phyloP scores from a whole-genome alignment of 92 coral and sea anemone genomes.

The Epizoanthus scotinus region DNA sequence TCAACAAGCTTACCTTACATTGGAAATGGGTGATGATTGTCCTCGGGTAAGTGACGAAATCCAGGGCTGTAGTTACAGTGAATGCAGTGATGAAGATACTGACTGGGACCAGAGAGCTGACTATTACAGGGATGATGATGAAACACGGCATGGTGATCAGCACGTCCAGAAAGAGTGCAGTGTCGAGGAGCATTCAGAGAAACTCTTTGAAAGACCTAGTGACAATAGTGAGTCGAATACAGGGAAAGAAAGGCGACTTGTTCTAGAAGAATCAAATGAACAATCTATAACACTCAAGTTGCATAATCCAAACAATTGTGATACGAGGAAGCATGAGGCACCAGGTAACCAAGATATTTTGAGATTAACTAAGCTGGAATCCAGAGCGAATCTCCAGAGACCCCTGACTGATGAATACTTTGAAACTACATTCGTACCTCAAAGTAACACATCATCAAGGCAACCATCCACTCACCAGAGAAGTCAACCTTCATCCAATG shows the following conservation, averaged over 20 bases:
- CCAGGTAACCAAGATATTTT: background rate
- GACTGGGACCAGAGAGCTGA: background rate
- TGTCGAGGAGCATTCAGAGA: background rate
- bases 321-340: background rate
- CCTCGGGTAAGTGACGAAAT: background rate
- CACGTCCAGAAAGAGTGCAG: background rate
- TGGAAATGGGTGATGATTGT: slow-evolving; percentile 26
- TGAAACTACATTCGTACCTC: background rate
- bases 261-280: background rate
- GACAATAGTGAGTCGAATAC: background rate
- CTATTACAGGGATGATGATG: slow-evolving; percentile 9
- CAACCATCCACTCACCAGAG: slow-evolving; percentile 1
- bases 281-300: background rate
- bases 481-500: background rate
- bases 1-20: slow-evolving; percentile 33
- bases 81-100: background rate
- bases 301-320: background rate
- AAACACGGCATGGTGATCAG: background rate
- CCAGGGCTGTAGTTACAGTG: background rate
- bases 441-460: background rate
- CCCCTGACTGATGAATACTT: background rate
- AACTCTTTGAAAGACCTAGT: background rate
- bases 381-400: background rate
- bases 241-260: background rate
- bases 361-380: background rate